Base-by-base conservation (phyloP, 2,113 vertebrate species). In the Ammodytes marinus region DNA sequence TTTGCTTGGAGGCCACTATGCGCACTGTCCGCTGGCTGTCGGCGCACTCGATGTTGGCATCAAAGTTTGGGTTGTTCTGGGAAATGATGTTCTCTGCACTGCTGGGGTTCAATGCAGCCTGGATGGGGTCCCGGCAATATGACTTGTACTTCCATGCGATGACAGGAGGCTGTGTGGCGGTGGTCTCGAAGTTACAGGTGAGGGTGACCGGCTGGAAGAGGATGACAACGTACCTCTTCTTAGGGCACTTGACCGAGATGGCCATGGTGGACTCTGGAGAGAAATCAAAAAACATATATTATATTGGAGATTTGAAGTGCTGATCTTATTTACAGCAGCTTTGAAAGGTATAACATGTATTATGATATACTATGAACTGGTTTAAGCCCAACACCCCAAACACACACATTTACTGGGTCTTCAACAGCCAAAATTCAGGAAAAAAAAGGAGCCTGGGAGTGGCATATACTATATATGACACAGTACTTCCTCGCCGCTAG, bases 121-220 rank as follows among this genome's bases (percentile, higher is more conserved):
- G 90, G 8, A 98, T 79, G 0, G 97, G 97, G 80, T 97, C 95
- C 49, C 93, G 93, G 81, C 97, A 98, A 86, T 95, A 98, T 0
- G 97, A 97, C 73, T 96, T 97, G 89, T 97, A 98, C 85, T 90
- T 96, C 97, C 97, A 98, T 0, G 91, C 92, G 53, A 98, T 76
- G 0, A 96, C 89, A 8, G 96, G 96, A 0, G 63, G 67, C 35
- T 88, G 77, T 0, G 45, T 69, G 3, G 85, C 8, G 0, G 92
- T 60, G 1, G 95, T 91, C 79, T 95, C 91, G 85, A 92, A 98
- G 46, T 92, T 92, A 84, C 97, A 98, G 5, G 50, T 90, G 17
- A 98, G 94, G 1, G 95, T 96, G 77, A 97, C 96, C 0, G 96
- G 96, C 91, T 98, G 97, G 93, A 98, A 98, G 0, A 98, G 95